These are phyloP conservation scores for Procambarus clarkii DNA, from an alignment of 1,140 invertebrate species.

Conservation along the genomic window DNA sequence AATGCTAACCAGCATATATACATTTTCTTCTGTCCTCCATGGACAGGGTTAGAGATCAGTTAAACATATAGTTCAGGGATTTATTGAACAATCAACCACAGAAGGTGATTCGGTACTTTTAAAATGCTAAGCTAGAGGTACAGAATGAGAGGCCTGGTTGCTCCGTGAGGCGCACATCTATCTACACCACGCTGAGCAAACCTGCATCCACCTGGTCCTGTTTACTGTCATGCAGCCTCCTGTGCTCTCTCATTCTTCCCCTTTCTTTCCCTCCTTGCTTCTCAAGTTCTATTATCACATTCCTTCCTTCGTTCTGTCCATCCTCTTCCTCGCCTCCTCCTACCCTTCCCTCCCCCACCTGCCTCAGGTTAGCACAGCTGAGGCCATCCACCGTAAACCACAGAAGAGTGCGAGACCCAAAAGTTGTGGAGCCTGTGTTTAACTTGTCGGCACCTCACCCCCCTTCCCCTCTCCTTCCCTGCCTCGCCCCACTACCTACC, in stretches of 20 bases:
- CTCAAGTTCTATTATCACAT: neutral
- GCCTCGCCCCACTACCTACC: neutral
- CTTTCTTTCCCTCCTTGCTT: neutral
- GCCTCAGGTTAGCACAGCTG: neutral
- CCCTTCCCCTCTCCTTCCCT: neutral
- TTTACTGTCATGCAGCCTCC: neutral
- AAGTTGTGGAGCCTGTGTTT: neutral
- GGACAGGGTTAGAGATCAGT: no score
- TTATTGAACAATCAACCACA: no score
- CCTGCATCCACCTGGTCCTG: no score
- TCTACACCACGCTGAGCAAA: no score
- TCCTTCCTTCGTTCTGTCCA: neutral
- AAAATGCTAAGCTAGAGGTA: no score
- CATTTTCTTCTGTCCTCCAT: no score
- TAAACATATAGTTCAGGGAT: no score
- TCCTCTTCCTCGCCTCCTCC: neutral
- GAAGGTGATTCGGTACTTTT: no score
- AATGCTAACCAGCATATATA: no score
- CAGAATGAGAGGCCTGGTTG: no score
- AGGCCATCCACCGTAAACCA: neutral
- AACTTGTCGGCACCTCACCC: neutral
- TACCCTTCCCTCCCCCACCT: neutral
- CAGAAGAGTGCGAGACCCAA: neutral
- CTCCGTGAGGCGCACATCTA: no score
- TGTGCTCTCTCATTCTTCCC: neutral